Conservation (phyloP, 1,140 invertebrate genomes). For the Sinella curviseta region DNA sequence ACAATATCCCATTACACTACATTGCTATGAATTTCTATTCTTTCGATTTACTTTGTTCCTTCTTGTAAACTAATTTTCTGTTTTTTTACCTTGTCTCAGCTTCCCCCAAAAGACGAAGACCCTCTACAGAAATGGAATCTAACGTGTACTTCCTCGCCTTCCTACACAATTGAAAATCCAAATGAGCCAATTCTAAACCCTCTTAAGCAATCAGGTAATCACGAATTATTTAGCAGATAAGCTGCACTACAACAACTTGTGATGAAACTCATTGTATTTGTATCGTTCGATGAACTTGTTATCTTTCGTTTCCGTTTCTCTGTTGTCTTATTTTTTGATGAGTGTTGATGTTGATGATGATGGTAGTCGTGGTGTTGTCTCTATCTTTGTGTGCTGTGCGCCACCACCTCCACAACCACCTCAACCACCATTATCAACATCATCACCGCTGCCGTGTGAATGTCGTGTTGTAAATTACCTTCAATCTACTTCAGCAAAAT, state of each 20-base stretch:
- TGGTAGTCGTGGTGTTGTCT: conserved; percentile 15
- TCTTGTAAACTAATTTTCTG: no score
- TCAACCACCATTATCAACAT: neutral
- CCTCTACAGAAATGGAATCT: conserved; percentile 7
- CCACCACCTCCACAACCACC: neutral
- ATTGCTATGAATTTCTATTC: no score
- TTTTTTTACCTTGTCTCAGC: conserved; percentile 21
- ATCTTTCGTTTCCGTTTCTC: conserved; percentile 19
- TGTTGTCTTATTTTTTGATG: neutral
- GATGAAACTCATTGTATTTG: no score
- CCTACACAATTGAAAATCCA: neutral
- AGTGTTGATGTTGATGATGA: neutral
- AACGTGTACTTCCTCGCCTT: neutral
- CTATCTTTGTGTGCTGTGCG: neutral
- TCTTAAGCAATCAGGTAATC: conserved; percentile 38
- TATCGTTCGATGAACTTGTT: no score
- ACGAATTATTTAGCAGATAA: conserved; percentile 1
- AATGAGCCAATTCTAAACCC: conserved; percentile 17
- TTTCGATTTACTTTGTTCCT: neutral
- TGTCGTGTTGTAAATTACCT: neutral
- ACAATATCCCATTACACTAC: no score
- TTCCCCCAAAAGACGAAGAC: conserved; percentile 33
- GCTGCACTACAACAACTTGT: no score
- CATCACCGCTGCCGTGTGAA: neutral
- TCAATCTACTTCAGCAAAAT: neutral